Evolutionary conservation across 2,797 vertebrate genomes (phyloP), one percentile per base, ranked within the genome.

Genomic region (Pantherophis vulpinus): DNA sequence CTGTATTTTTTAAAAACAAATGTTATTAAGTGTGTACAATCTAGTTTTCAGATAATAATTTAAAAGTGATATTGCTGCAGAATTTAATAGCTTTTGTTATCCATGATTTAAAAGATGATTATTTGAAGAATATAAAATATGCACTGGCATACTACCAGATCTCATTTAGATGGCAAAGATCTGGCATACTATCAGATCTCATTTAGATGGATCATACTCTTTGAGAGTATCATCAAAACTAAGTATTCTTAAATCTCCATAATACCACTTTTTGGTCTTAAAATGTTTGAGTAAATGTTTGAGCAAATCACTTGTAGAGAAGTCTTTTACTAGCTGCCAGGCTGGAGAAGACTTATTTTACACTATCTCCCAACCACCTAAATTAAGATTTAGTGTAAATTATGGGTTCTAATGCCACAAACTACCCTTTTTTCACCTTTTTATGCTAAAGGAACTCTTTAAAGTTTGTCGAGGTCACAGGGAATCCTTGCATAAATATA

Each of bases 1-100:
- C 61, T 29, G 63, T 16, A 93, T 87, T 42, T n/a, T 54, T 88
- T n/a, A 27, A 88, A 88, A 88, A 2, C 66, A 90, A 91, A 63
- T 93, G 23, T n/a, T 93, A 89, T 89, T 90, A 90, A 87, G 90
- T 51, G 60, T 59, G 18, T 32, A 8, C 51, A 47, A 90, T 87
- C 56, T 87, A 90, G 60, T 87, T 90, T 92, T 94, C 42, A 95
- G 94, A 9, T 92, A 93, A 32, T 93, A 94, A 37, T 93, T 94
- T 89, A 88, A 83, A 59, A 51, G 61, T 89, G 90, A 92, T 86
- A 95, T 95, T 94, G 91, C 91, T 93, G 55, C 83, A 95, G 93
- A 95, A 9, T 70, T 88, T 2, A n/a, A 92, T 11, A 89, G 86
- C 94, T 90, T 93, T 90, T 93, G 60, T 70, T 88, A 4, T 86